Base-by-base conservation (phyloP, 2,888 invertebrate genomes). In the Spialia ferax region DNA sequence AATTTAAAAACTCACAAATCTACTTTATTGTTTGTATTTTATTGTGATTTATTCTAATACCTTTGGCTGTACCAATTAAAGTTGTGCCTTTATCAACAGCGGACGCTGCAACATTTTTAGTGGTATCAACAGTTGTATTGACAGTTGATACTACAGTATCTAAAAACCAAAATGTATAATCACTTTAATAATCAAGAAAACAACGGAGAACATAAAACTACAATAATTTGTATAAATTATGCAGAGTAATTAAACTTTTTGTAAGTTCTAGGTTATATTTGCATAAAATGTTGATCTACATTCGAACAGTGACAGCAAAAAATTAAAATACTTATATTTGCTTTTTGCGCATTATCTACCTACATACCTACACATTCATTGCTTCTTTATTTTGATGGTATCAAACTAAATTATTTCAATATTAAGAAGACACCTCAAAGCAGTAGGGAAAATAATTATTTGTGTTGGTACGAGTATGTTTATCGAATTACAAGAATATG, bases 21-120 rank as follows among this genome's bases (percentile, higher is more conserved):
- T 7, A 42, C 2, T 15, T 15, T 11, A n/a, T 42, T 42, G 7
- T 42, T 42, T 42, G 11, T 7, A 42, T 1, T 15, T 42, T 15
- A n/a, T n/a, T 15, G 13, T 6, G 2, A 2, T 7, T 15, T 13
- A 22, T 15, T 13, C 13, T 1, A 42, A 42, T 80, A 83, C 83
- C 83, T 85, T 82, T 85, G 70, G 83, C 82, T 26, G 76, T 77
- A 69, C 80, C 80, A 59, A 77, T 68, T 11, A 75, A 48, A 5
- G 73, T 68, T 13, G 74, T 70, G 35, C 79, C 75, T 55, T 79
- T 80, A 62, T 81, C 79, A 35, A 76, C 74, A 52, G 76, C 80
- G 13, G 79, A 74, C 1, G 78, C 69, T 29, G 80, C 79, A 4
- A 74, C 73, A 67, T 73, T 78, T 73, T 82, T 82, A 63, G 69